Evolutionary conservation across 2,797 vertebrate genomes (phyloP), one percentile per base, ranked within the genome.

Genomic region (Hydrocynus forskahlii): DNA sequence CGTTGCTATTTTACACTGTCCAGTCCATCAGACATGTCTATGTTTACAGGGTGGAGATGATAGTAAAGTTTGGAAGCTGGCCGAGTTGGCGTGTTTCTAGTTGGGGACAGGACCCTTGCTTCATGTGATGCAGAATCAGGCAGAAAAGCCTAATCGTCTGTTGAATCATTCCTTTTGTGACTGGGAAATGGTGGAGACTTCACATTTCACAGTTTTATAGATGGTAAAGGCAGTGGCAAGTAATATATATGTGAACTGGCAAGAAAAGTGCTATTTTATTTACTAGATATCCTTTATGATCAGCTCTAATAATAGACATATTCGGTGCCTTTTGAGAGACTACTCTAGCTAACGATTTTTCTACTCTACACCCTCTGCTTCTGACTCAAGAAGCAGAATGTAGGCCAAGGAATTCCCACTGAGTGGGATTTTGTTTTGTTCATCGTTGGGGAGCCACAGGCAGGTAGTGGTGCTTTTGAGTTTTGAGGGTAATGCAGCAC

Each of bases 321-420:
- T 57, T 80, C n/a, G 71, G 45, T 80, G n/a, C 54, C 62, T 84
- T 63, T 43, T 48, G 40, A 43, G 64, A 59, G 23, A 25, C 50
- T 55, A 67, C 45, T 63, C n/a, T 52, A 59, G 43, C 69, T 66
- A 50, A 17, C 64, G 21, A 59, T 38, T 43, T 23, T 23, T 59
- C 59, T 19, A 16, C n/a, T 21, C 76, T 68, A 38, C 43, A 72
- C 71, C 16, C 52, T 19, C 50, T 2, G 9, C 48, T 70, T 72
- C 38, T 45, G 16, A 35, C 43, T 62, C 35, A 69, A 76, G 40
- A 40, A 80, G 60, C 50, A 45, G 60, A 80, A 80, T 80, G 78
- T 84, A 80, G 82, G 74, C 68, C 82, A 84, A 75, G 80, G 60
- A 73, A 72, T 84, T 80, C 78, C 74, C 74, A 68, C 23, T n/a